These are phyloP conservation scores for Chrysochloris asiatica DNA, from an alignment of 2,113 vertebrate species.

Conservation along the genomic window DNA sequence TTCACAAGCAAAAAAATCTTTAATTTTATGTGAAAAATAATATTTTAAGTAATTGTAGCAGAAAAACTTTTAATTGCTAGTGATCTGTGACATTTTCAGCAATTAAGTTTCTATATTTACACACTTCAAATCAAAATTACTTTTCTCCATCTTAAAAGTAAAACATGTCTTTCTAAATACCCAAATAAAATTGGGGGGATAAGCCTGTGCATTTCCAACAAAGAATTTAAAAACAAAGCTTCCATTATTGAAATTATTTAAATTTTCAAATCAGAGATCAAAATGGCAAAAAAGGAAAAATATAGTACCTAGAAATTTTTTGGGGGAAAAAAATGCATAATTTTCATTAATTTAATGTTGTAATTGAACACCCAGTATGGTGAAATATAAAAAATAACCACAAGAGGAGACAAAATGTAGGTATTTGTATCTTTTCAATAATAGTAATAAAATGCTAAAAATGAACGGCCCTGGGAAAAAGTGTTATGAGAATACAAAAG, in stretches of 20 bases:
- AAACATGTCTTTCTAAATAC: slow-evolving; percentile 7
- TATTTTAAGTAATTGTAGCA: no score
- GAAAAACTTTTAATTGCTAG: no score
- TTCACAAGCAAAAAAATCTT: no score
- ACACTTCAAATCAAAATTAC: slow-evolving; percentile 46
- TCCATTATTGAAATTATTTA: slow-evolving; percentile 22
- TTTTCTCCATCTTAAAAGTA: not conserved
- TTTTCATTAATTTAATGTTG: slow-evolving; percentile 37
- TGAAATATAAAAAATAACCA: not conserved
- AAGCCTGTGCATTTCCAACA: slow-evolving; percentile 21
- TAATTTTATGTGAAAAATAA: no score
- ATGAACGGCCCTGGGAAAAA: not conserved
- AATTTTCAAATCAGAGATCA: slow-evolving; percentile 6
- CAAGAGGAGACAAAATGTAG: not conserved
- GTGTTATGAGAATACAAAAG: not conserved
- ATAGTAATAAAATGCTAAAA: not conserved
- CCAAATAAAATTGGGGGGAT: not conserved
- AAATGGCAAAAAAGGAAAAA: slow-evolving; percentile 6
- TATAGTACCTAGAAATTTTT: not conserved
- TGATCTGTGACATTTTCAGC: no score
- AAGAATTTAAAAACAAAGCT: slow-evolving; percentile 1
- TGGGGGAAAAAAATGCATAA: not conserved
- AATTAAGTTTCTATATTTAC: slow-evolving; percentile 36
- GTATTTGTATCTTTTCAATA: not conserved
- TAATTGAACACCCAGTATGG: not conserved